phyloP scores from a whole-genome alignment of 2,113 vertebrate species.

The Corydoras maculifer region DNA sequence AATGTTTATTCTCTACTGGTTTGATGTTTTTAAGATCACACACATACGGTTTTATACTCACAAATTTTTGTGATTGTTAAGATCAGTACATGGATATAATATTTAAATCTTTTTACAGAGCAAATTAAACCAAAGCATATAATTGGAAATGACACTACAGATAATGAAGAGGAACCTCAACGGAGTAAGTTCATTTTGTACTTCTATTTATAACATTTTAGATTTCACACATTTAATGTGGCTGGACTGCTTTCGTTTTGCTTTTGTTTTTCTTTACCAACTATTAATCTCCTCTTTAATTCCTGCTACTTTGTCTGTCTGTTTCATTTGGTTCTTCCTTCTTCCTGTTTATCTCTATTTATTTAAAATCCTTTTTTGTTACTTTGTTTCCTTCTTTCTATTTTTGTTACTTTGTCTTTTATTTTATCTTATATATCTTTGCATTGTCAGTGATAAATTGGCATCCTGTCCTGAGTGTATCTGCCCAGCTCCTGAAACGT shows the following conservation, averaged over 20 bases:
- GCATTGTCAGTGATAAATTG: no score
- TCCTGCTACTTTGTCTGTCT: neutral
- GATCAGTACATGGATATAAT: neutral
- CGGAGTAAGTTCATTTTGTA: slow-evolving; percentile 71
- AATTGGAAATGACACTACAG: slow-evolving; percentile 79
- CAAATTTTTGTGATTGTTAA: neutral
- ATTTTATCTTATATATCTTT: no score
- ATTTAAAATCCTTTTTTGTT: neutral
- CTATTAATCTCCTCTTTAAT: neutral
- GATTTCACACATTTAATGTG: no score
- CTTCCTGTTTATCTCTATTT: neutral
- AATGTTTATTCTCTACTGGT: neutral
- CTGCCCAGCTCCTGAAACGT: no score
- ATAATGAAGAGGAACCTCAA: slow-evolving; percentile 84
- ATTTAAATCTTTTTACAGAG: slow-evolving; percentile 62
- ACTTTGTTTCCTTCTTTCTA: neutral
- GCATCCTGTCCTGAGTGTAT: no score
- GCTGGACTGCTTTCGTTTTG: no score
- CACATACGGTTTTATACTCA: no score
- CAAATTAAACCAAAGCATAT: slow-evolving; percentile 87
- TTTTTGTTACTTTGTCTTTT: neutral
- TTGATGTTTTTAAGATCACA: no score
- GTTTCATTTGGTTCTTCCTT: neutral
- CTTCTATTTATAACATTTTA: no score
- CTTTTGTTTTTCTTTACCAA: neutral